These are phyloP conservation scores for Archocentrus centrarchus DNA, from an alignment of 2,113 vertebrate species.

Conservation along the genomic window DNA sequence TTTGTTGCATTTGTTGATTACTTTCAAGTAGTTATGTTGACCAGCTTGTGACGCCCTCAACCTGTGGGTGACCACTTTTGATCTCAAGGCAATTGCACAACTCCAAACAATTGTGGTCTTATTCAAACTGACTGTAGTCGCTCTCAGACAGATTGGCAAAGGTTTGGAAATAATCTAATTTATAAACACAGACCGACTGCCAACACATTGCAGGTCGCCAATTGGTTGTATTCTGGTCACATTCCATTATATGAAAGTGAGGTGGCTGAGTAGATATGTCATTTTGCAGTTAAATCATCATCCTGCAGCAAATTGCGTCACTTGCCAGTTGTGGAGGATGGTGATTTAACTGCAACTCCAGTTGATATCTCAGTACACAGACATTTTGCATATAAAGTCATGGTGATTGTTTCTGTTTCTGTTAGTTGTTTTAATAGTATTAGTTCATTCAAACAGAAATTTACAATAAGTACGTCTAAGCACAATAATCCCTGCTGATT, in stretches of 20 bases:
- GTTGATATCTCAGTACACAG: background rate
- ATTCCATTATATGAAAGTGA: background rate
- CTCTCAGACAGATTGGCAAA: background rate
- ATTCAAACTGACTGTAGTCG: background rate
- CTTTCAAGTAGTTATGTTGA: too few relatives aligned
- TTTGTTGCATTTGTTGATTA: too few relatives aligned
- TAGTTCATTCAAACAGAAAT: background rate
- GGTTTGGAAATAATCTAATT: background rate
- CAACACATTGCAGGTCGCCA: background rate
- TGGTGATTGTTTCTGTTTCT: background rate
- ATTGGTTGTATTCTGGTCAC: background rate
- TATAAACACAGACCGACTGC: background rate
- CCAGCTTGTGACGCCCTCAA: too few relatives aligned
- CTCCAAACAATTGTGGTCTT: background rate
- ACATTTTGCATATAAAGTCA: too few relatives aligned
- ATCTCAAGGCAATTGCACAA: background rate
- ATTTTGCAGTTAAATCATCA: background rate
- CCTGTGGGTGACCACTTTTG: background rate
- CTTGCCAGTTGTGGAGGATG: too few relatives aligned
- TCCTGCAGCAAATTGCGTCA: background rate
- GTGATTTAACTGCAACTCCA: background rate
- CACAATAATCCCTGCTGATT: background rate
- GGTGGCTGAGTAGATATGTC: too few relatives aligned
- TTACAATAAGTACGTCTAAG: background rate
- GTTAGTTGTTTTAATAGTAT: background rate